These are phyloP conservation scores for Centropristis striata DNA, from an alignment of 2,113 vertebrate genomes.

Conservation along the genomic window DNA sequence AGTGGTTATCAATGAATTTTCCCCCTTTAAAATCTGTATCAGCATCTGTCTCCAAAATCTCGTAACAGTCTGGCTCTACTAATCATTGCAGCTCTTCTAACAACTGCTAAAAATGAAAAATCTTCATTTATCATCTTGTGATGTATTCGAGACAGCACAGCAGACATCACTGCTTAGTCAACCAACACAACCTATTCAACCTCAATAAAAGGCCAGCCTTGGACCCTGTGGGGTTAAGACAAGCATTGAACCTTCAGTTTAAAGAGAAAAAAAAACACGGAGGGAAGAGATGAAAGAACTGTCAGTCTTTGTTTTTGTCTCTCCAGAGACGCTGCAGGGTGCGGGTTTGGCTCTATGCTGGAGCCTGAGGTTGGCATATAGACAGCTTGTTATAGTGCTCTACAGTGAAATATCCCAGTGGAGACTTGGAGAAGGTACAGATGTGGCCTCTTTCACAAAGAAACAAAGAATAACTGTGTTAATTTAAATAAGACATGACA, in stretches of 20 bases:
- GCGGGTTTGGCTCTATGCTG: conserved; percentile 26
- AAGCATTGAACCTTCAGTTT: conserved; percentile 34
- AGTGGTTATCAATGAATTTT: too few relatives aligned
- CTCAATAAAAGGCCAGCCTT: conserved; percentile 32
- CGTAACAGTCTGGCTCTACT: too few relatives aligned
- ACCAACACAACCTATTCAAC: conserved; percentile 33
- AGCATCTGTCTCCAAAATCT: too few relatives aligned
- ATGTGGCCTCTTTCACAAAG: conserved; percentile 27
- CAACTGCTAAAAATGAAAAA: neutral
- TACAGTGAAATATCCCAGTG: conserved; percentile 39
- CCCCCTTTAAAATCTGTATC: too few relatives aligned
- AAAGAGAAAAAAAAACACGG: conserved; percentile 19
- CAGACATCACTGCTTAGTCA: conserved; percentile 26
- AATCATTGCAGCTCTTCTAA: neutral
- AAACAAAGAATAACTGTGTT: conserved; percentile 17
- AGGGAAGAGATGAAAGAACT: conserved; percentile 57
- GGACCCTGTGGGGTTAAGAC: conserved; percentile 50
- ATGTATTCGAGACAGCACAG: conserved; percentile 3
- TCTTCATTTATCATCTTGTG: conserved; percentile 9
- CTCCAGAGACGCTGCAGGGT: conserved; percentile 59
- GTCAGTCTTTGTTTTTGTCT: conserved; percentile 59
- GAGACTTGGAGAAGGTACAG: conserved; percentile 27
- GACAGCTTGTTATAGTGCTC: conserved; percentile 42
- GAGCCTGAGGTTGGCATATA: conserved; percentile 53
- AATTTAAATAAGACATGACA: neutral